Evolutionary conservation across 2,888 invertebrate species (phyloP), one percentile per base, ranked within the genome.

Genomic region (Zygaena filipendulae): DNA sequence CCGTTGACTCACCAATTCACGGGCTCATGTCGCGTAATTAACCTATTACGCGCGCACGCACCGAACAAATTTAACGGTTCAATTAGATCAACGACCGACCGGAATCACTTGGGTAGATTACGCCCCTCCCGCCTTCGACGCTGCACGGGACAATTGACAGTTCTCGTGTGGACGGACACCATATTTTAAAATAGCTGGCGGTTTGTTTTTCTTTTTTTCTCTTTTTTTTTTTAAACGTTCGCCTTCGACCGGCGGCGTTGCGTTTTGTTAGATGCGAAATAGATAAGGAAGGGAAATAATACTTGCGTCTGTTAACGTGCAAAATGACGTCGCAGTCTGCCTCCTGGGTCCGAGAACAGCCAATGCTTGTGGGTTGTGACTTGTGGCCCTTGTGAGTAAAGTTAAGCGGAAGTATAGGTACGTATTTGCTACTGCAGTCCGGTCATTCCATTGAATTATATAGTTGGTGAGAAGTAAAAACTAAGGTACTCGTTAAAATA

Each of bases 21-120:
- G 50, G n/a, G 59, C 59, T 60, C 63, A 66, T 69, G 49, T 53
- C n/a, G 53, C 74, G 59, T 74, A 79, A 79, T 77, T 75, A 79
- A 67, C 43, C 74, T 67, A 72, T 75, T 71, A 75, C n/a, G 64
- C 71, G 68, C 70, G 68, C 75, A 77, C 77, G 77, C 69, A 69
- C 62, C 55, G 62, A 63, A 67, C 70, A 74, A 74, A 71, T 69
- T n/a, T n/a, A n/a, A n/a, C n/a, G n/a, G 72, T 66, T 75, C 77
- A 77, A 79, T 79, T 77, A 59, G 55, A 58, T 49, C 52, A 59
- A 74, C 70, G 72, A 68, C 70, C 69, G 72, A 51, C 70, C 61
- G 57, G 58, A 60, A 64, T 62, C 56, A 57, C 56, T 49, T 47
- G n/a, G 44, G 47, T 49, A 58, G 63, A 71, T 69, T 66, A 68